Evolutionary conservation across 2,113 vertebrate genomes (phyloP).

Genomic region (Verasper variegatus): DNA sequence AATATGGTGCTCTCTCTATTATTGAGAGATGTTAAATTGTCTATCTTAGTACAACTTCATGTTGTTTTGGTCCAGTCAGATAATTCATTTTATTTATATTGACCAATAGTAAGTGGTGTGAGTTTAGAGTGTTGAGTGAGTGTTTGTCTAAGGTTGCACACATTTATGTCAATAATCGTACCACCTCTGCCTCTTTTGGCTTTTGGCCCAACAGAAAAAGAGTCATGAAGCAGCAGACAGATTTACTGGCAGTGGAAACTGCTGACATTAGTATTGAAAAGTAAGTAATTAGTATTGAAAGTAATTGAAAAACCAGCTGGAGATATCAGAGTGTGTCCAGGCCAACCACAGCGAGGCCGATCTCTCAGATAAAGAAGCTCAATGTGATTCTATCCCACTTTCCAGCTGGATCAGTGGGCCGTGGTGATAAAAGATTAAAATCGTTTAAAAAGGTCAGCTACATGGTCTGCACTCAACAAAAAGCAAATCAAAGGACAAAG

Average conservation of each 20-base stretch:
- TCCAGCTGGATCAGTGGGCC: conserved; percentile 36
- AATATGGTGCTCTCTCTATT: neutral
- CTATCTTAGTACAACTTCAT: neutral
- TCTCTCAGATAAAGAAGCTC: conserved; percentile 39
- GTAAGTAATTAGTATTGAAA: too few relatives aligned
- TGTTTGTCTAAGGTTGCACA: conserved; percentile 1
- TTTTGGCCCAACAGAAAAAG: neutral
- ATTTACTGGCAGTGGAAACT: conserved; percentile 59
- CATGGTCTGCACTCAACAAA: neutral
- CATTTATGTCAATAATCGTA: conserved; percentile 5
- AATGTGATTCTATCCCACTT: conserved; percentile 10
- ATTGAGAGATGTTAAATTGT: neutral
- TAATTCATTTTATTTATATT: neutral
- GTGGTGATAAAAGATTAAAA: conserved; percentile 17
- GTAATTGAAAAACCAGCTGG: conserved; percentile 70
- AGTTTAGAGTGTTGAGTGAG: neutral
- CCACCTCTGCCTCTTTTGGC: neutral
- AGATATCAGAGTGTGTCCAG: conserved; percentile 28
- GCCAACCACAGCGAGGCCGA: conserved; percentile 22
- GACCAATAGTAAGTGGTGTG: neutral
- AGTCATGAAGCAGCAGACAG: conserved; percentile 38
- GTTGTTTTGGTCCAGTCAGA: neutral
- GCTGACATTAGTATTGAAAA: conserved; percentile 59
- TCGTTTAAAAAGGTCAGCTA: conserved; percentile 6
- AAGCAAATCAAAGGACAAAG: neutral